Conservation (phyloP, 2,888 invertebrate species). For the Empis livida region DNA sequence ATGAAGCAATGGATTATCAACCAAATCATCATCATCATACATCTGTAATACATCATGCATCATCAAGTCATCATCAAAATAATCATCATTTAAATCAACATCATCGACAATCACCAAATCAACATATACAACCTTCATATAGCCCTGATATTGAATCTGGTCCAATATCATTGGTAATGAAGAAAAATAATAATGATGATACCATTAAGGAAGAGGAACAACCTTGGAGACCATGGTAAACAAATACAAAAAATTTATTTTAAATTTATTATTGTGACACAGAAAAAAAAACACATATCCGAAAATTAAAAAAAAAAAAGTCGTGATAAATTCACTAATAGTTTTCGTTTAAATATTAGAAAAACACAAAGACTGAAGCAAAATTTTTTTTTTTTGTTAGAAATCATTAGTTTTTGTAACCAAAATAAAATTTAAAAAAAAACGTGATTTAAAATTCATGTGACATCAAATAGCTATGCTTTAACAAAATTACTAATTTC, state of each 20-base stretch:
- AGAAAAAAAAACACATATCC: too few species aligned
- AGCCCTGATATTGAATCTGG: constrained; percentile 12
- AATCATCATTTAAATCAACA: constrained; percentile 4
- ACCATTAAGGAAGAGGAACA: constrained; percentile 49
- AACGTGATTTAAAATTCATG: too few species aligned
- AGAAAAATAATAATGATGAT: constrained; percentile 39
- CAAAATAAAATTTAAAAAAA: too few species aligned
- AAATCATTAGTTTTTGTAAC: too few species aligned
- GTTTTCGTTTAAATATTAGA: too few species aligned
- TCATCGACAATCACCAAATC: constrained; percentile 7
- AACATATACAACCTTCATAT: constrained; percentile 3
- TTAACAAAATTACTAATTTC: too few species aligned
- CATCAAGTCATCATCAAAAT: constrained; percentile 30
- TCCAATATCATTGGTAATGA: constrained; percentile 62
- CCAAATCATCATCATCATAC: constrained; percentile 29
- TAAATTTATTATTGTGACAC: too few species aligned
- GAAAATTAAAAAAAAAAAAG: too few species aligned
- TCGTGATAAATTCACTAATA: too few species aligned
- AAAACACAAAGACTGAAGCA: too few species aligned
- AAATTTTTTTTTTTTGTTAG: too few species aligned
- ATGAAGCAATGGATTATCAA: constrained; percentile 36
- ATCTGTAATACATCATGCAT: constrained; percentile 37
- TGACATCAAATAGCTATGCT: too few species aligned
- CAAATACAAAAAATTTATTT: neutral
- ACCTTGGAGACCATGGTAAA: constrained; percentile 71